Evolutionary conservation across 2,113 vertebrate genomes (phyloP).

Genomic region (Boleophthalmus pectinirostris): DNA sequence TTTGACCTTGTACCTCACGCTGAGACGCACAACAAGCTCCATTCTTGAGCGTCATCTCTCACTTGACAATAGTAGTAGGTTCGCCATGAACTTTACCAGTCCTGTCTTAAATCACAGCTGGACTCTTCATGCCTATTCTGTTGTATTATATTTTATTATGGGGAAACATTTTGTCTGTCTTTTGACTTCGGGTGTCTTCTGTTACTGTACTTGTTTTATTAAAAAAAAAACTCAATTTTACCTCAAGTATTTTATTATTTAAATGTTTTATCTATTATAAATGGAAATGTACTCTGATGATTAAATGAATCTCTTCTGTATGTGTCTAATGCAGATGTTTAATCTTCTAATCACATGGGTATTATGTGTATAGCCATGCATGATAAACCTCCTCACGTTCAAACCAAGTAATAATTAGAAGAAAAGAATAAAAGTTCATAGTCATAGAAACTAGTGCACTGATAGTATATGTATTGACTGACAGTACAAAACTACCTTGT

Average conservation of each 20-base stretch:
- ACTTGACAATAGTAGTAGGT: neutral
- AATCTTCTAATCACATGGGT: neutral
- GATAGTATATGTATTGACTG: too few species aligned
- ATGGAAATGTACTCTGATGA: neutral
- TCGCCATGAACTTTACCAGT: neutral
- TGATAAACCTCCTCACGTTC: neutral
- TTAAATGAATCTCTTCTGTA: neutral
- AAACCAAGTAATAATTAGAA: neutral
- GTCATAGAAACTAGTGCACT: neutral
- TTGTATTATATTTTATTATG: neutral
- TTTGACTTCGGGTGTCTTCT: neutral
- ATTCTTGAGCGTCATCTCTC: neutral
- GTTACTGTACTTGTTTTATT: neutral
- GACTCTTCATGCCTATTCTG: neutral
- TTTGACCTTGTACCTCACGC: slow-evolving; percentile 25
- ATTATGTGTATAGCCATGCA: neutral
- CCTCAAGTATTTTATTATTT: neutral
- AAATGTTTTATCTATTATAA: neutral
- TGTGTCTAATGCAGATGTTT: neutral
- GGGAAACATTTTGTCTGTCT: neutral
- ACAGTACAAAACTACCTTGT: too few species aligned
- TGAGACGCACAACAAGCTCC: slow-evolving; percentile 49
- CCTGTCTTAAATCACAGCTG: neutral
- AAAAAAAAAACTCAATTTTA: neutral
- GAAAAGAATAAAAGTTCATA: neutral